phyloP scores from a whole-genome alignment of 2,113 vertebrate genomes.

The Ctenomys sociabilis region DNA sequence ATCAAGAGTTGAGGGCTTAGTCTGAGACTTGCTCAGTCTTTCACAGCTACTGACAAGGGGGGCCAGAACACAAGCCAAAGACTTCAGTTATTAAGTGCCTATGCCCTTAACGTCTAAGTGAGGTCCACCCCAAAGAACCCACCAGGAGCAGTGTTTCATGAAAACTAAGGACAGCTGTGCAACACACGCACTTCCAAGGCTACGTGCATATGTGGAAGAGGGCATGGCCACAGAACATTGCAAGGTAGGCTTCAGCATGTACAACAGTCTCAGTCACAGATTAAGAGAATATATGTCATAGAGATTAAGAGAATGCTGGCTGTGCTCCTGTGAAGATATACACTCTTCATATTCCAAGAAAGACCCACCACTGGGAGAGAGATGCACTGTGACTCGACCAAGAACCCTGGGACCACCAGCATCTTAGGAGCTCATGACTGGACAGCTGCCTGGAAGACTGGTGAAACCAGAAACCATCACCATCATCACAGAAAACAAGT shows the following conservation, averaged over 20 bases:
- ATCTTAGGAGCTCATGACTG: not conserved
- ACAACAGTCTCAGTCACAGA: not conserved
- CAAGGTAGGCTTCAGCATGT: not conserved
- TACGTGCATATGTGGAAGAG: not conserved
- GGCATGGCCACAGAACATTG: not conserved
- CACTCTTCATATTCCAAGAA: not conserved
- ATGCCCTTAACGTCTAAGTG: not conserved
- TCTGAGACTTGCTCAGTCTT: not conserved
- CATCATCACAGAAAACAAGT: not conserved
- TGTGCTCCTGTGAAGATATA: not conserved
- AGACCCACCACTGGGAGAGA: not conserved
- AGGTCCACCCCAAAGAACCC: too few relatives aligned
- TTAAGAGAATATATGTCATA: not conserved
- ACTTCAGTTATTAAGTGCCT: not conserved
- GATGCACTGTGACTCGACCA: not conserved
- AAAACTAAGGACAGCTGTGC: not conserved
- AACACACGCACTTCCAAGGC: not conserved
- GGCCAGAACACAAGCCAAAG: not conserved
- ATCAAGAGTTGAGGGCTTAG: not conserved
- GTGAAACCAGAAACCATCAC: not conserved
- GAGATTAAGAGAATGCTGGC: not conserved
- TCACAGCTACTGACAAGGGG: not conserved
- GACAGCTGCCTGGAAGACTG: not conserved
- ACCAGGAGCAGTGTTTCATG: not conserved
- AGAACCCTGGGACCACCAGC: not conserved